Base-by-base conservation (phyloP, 2,888 invertebrate genomes). In the Amphiduros pacificus region DNA sequence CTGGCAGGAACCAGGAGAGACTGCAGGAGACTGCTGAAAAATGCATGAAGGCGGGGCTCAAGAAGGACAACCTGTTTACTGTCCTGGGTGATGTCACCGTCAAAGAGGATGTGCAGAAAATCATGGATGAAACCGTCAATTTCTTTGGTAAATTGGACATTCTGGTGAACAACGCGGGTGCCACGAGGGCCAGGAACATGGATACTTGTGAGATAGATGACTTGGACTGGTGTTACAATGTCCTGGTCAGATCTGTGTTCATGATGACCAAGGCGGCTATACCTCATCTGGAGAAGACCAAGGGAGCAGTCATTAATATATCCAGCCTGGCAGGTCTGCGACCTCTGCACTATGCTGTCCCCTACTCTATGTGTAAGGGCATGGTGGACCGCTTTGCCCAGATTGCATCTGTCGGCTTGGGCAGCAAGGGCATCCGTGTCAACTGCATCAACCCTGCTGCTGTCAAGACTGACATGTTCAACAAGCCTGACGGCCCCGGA, bases 281-380 rank as follows among this genome's bases (percentile, higher is more conserved):
- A 4, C 55, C 55, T 29, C 55, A 55, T 27, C 55, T 55, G 5
- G 55, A 55, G 55, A 55, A 55, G 26, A 55, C 55, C 41, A 55
- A 55, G 14, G 55, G 55, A 11, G 40, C 36, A 36, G 41, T 55
- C 55, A 27, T 55, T 27, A 55, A 55, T 41, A 55, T 55, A 41
- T 40, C 40, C 55, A 55, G 55, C 27, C 41, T 55, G 5, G 20
- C 55, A 6, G 55, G 55, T 2, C 55, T 55, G 22, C 36, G 40
- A 40, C 55, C 55, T 40, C 55, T 55, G 14, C 27, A 22, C 26
- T 55, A 40, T 24, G 55, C 55, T 41, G 24, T 55, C 11, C 55
- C 55, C n/a, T 55, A 55, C 40, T 55, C 55, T n/a, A 55, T 55
- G 55, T 55, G 55, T n/a, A 55, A 55, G 26, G 3, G 41, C n/a